These are phyloP conservation scores for Phocoena phocoena DNA, from an alignment of 2,113 vertebrate species.

Conservation along the genomic window DNA sequence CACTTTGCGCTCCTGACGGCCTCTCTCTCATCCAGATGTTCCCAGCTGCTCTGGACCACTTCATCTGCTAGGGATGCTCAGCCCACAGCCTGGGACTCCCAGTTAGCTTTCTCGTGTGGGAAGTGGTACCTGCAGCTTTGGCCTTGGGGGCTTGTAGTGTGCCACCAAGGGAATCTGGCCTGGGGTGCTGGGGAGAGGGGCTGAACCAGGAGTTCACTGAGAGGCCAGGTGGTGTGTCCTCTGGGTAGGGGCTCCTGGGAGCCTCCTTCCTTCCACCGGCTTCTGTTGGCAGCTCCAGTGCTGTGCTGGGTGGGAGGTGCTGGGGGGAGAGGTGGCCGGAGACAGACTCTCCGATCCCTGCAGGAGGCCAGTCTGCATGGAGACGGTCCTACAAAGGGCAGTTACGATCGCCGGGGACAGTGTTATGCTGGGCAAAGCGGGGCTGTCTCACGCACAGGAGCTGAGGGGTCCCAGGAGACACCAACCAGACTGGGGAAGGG, in stretches of 20 bases:
- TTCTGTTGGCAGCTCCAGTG: background rate
- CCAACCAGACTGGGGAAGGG: fast-evolving
- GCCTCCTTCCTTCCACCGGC: background rate
- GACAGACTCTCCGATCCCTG: background rate
- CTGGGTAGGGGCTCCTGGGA: background rate
- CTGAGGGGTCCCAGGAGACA: background rate
- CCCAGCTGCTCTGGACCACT: background rate
- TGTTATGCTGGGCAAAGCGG: fast-evolving
- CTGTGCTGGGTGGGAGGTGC: background rate
- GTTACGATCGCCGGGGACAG: background rate
- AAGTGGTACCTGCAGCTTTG: background rate
- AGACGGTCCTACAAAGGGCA: background rate
- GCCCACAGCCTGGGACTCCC: fast-evolving
- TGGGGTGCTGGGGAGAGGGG: background rate
- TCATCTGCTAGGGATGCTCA: background rate
- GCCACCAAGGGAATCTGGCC: background rate
- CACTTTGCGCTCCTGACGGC: background rate
- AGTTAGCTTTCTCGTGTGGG: fast-evolving
- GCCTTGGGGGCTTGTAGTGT: background rate
- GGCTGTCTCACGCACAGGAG: fast-evolving
- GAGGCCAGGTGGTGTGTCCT: background rate
- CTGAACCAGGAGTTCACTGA: background rate
- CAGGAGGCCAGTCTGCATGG: fast-evolving
- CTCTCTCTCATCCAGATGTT: background rate
- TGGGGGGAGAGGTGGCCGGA: background rate